Evolutionary conservation across 2,888 invertebrate genomes (phyloP).

Genomic region (Venustoraphidia nigricollis): DNA sequence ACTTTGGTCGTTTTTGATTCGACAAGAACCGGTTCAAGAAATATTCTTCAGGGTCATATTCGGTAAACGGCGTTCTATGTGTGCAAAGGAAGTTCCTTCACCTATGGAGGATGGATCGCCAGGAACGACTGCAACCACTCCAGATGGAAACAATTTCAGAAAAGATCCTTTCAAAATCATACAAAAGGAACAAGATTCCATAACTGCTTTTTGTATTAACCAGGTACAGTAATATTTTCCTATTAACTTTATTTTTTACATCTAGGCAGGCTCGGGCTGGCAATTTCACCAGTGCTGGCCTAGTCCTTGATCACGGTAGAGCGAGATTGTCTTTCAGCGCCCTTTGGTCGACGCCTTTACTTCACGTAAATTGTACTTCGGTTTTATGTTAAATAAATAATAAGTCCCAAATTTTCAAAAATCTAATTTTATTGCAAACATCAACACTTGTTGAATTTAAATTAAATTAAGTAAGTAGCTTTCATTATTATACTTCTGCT

Average conservation of each 20-base stretch:
- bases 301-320: no score
- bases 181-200: conserved; percentile 97
- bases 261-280: background rate
- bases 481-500: no score
- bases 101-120: conserved; percentile 21
- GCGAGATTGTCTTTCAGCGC: no score
- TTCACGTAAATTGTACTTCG: no score
- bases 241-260: background rate
- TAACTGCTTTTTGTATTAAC: conserved; percentile 92
- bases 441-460: no score
- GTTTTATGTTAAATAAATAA: no score
- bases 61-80: conserved; percentile 51
- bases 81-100: conserved; percentile 33
- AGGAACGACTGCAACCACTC: conserved; percentile 23
- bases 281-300: no score
- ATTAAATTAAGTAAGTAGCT: no score
- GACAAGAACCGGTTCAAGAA: conserved; percentile 83
- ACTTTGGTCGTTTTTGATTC: conserved; percentile 85
- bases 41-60: conserved; percentile 93
- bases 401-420: no score
- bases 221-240: conserved; percentile 40
- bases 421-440: no score
- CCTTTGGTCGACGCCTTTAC: no score
- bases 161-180: conserved; percentile 82
- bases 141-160: conserved; percentile 14